Conservation (phyloP, 1,140 invertebrate species). For the Xylocopa sonorina region DNA sequence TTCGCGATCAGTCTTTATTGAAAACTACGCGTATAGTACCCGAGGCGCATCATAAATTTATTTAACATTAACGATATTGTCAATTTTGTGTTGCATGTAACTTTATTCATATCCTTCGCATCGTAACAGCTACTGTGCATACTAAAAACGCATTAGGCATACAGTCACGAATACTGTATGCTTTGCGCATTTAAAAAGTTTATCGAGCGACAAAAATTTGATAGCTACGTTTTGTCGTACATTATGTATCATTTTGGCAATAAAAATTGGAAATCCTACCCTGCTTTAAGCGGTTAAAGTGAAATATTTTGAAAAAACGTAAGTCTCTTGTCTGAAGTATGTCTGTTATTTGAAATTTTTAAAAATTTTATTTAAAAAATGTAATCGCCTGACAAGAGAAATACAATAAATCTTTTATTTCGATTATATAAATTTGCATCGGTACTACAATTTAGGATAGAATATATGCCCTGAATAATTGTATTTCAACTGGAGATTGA, state of each 20-base stretch:
- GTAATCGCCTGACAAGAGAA: not conserved
- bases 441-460: not conserved
- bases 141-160: slow-evolving; percentile 9
- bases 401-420: not conserved
- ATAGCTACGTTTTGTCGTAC: not conserved
- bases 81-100: not conserved
- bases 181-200: slow-evolving; percentile 11
- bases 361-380: too few relatives aligned
- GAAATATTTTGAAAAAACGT: not conserved
- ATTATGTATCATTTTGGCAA: not conserved
- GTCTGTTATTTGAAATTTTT: too few relatives aligned
- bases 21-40: slow-evolving; percentile 1
- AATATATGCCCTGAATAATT: not conserved
- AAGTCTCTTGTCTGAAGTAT: not conserved
- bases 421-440: too few relatives aligned
- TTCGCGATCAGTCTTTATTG: slow-evolving; percentile 41
- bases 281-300: not conserved
- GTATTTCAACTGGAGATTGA: not conserved
- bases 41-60: not conserved
- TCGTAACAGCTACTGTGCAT: slow-evolving; percentile 4
- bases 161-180: not conserved
- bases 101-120: not conserved
- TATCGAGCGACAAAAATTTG: not conserved
- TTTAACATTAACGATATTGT: not conserved
- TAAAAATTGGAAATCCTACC: not conserved